Base-by-base conservation (phyloP, 2,888 invertebrate genomes). In the Lithophane semibrunnea region DNA sequence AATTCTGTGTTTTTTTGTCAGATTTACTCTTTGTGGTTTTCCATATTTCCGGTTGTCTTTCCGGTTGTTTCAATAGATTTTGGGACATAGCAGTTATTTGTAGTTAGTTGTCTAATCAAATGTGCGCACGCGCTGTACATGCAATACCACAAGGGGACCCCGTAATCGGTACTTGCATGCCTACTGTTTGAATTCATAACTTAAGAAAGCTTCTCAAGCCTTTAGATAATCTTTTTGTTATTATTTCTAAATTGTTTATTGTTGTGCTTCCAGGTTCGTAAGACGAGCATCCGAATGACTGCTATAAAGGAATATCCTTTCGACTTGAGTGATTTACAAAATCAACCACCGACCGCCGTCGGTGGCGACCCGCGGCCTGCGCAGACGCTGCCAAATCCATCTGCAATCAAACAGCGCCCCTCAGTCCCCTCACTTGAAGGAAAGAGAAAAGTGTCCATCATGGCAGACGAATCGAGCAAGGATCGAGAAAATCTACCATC, bases 401-500 rank as follows among this genome's bases (percentile, higher is more conserved):
- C 78, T 9, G 80, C 82, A 4, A 84, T 74, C 60, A 84, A 77
- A 63, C 74, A 60, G 24, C 84, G 83, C 16, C 21, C 77, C 88
- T 89, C 92, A 47, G 86, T 87, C 0, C 86, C 92, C 24, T 90
- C 91, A 8, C 89, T 91, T 18, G 95, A 95, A 84, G 97, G 97
- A 73, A 97, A 97, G 84, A 94, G 97, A 78, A 97, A 97, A 92
- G 97, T 98, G 21, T 97, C 97, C 89, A 97, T 97, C 82, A 97
- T 97, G 93, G 97, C 97, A 9, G 97, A 97, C 90, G 97, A 92
- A 86, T 92, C 92, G 24, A 96, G 97, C 85, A 97, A 97, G 82
- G 97, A 97, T 65, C 97, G 98, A 80, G 98, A 98, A 90, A 98
- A 98, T 92, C 94, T 96, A 72, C 97, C 97, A 2, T 98, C 97